Percentiles rank a stretch among this genome's conserved stretches.
Conservation (phyloP, 2,113 vertebrate species). For the Phalacrocorax pelagicus region DNA sequence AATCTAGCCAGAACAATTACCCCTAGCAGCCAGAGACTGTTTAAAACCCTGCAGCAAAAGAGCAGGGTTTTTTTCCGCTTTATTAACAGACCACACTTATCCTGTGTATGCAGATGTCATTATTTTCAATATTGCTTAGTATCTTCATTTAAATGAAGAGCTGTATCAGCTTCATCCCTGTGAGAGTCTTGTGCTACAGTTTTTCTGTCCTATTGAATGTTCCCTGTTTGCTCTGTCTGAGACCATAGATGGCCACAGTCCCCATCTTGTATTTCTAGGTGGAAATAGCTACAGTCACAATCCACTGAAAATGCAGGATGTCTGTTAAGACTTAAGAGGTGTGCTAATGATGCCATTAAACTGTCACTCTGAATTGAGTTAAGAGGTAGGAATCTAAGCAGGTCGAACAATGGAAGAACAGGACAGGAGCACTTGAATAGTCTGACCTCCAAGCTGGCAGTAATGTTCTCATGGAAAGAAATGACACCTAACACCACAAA, state of each 20-base stretch:
- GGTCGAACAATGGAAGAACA: neutral
- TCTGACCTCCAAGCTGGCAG: neutral
- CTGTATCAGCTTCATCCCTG: neutral
- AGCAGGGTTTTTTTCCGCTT: neutral
- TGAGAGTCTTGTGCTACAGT: neutral
- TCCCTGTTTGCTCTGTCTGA: neutral
- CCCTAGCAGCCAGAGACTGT: neutral
- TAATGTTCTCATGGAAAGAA: neutral
- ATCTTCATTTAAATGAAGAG: neutral
- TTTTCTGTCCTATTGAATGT: neutral
- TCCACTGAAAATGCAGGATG: neutral
- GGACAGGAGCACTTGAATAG: neutral
- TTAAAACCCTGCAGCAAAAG: neutral
- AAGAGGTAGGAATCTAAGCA: neutral
- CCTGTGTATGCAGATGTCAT: neutral
- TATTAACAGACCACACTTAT: neutral
- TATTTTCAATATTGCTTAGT: neutral
- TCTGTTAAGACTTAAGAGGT: neutral
- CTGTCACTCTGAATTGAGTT: neutral
- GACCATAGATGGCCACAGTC: neutral
- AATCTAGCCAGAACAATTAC: neutral
- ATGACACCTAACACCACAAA: neutral
- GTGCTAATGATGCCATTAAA: neutral
- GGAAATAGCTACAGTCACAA: neutral
- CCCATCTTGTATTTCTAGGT: neutral